phyloP scores from a whole-genome alignment of 2,113 vertebrate genomes.

The Todiramphus saurophagus region DNA sequence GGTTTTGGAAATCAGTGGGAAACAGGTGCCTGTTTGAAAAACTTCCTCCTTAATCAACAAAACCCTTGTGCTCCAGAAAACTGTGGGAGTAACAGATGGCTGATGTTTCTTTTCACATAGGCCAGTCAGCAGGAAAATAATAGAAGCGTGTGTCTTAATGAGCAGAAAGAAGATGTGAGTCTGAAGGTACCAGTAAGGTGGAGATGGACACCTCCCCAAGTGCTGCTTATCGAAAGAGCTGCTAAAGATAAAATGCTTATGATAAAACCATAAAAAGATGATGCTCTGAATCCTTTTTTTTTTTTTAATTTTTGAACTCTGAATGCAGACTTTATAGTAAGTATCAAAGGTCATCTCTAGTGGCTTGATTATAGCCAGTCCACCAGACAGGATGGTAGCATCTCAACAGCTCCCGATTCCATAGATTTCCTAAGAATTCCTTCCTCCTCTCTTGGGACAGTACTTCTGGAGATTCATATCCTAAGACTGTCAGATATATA shows the following conservation, averaged over 20 bases:
- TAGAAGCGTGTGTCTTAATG: not conserved
- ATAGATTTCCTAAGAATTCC: not conserved
- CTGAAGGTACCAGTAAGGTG: not conserved
- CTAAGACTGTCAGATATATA: not conserved
- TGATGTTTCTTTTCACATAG: conserved; percentile 16
- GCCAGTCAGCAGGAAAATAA: conserved; percentile 20
- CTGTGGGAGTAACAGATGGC: conserved; percentile 49
- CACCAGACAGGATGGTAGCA: not conserved
- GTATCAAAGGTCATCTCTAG: not conserved
- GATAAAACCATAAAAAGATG: not conserved
- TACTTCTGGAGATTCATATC: not conserved
- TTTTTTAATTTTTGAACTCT: not conserved
- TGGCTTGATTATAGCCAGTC: not conserved
- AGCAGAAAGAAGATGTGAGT: conserved; percentile 13
- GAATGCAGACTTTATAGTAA: not conserved
- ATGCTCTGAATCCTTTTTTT: not conserved
- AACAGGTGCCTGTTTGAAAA: not conserved
- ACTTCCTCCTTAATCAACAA: conserved; percentile 30
- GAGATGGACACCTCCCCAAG: not conserved
- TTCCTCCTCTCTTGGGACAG: not conserved
- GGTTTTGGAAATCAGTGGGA: not conserved
- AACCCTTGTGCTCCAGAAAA: conserved; percentile 6
- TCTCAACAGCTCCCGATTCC: not conserved
- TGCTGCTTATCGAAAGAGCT: not conserved
- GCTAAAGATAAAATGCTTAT: not conserved